Conservation (phyloP, 2,797 vertebrate genomes). For the Thunnus albacares region DNA sequence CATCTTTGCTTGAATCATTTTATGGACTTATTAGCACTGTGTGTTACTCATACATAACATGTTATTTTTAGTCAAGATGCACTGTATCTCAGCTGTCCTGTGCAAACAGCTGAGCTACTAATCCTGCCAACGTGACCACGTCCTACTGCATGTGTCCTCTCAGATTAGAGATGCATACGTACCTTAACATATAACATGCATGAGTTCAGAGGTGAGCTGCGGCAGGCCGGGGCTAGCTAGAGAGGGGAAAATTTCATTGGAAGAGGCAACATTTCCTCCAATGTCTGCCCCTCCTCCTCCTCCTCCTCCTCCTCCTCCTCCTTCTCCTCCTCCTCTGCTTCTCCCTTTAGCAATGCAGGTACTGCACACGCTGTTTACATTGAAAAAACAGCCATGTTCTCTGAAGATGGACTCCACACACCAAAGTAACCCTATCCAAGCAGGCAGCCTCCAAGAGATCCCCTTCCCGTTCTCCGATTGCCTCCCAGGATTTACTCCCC, state of each 20-base stretch:
- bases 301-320: constrained; percentile 62
- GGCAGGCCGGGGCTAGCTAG: constrained; percentile 58
- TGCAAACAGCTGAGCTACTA: constrained; percentile 66
- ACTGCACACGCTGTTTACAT: constrained; percentile 79
- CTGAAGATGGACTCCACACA: constrained; percentile 60
- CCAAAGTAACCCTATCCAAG: constrained; percentile 54
- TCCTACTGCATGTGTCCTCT: constrained; percentile 62
- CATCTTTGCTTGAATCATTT: constrained; percentile 37
- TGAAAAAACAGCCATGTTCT: constrained; percentile 75
- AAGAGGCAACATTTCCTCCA: constrained; percentile 76
- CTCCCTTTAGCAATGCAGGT: constrained; percentile 79
- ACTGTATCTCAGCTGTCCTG: constrained; percentile 52
- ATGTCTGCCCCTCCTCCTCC: constrained; percentile 71
- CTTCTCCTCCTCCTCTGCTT: constrained; percentile 64
- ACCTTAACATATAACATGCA: constrained; percentile 75
- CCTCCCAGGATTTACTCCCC: constrained; percentile 58
- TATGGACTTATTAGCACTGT: constrained; percentile 22
- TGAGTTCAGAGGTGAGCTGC: constrained; percentile 67
- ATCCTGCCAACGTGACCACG: constrained; percentile 74
- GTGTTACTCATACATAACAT: constrained; percentile 29
- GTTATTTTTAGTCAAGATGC: constrained; percentile 64
- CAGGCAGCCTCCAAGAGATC: constrained; percentile 53
- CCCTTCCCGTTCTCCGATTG: constrained; percentile 61
- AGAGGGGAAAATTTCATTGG: constrained; percentile 71
- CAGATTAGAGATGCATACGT: constrained; percentile 74